Base-by-base conservation (phyloP, 2,113 vertebrate species). In the Macaca mulatta region DNA sequence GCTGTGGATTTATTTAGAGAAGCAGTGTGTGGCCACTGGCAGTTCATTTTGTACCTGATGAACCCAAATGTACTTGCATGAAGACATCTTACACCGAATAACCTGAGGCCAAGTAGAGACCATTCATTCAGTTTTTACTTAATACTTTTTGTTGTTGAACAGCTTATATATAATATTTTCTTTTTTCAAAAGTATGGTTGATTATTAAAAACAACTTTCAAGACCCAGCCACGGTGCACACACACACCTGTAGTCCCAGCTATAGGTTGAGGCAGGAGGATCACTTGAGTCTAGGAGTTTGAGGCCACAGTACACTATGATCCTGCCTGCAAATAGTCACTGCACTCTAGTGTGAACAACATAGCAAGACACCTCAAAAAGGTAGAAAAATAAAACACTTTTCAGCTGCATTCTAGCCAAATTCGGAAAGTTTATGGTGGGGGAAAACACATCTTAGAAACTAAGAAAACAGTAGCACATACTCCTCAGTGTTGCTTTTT, bases 61-160 rank as follows among this genome's bases (percentile, higher is more conserved):
- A n/a, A 83, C 18, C 20, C 43, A 69, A 77, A 43, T 14, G 3
- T 38, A 45, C 30, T 79, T 70, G 8, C 27, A 78, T 38, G 89
- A 96, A 83, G 93, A 61, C 45, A 69, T 92, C 79, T 78, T 70
- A 25, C 18, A 22, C 38, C 38, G 0, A 3, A 1, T 72, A 94
- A 22, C 38, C 77, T 88, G 8, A 93, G 43, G 69, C 61, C 17
- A 84, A 50, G 50, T 16, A 87, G 25, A 82, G n/a, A 59, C 1
- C 10, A 52, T 88, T 96, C 27, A 30, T 93, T 78, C 0, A 1
- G n/a, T 80, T 94, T 69, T 92, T 95, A 72, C 18, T 52, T 87
- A 5, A 48, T 25, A 55, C 6, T 97, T 95, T 94, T 92, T 43
- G 82, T 95, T 92, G 40, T 22, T 38, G 48, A 84, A 50, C 11